Base-by-base conservation (phyloP, 2,113 vertebrate species). In the Apaloderma vittatum region DNA sequence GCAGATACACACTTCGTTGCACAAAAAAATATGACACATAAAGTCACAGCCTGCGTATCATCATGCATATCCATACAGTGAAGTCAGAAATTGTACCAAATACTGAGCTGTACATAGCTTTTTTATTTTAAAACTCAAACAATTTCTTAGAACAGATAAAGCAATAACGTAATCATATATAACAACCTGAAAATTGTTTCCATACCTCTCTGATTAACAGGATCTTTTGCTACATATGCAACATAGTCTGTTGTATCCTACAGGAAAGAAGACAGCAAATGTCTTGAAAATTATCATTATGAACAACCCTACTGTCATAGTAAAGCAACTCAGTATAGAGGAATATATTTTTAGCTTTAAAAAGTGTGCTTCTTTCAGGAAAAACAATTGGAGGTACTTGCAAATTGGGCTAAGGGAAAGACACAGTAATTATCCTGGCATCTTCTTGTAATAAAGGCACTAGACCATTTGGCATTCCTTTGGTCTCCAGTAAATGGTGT, bases 161-260 rank as follows among this genome's bases (percentile, higher is more conserved):
- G 61, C 45, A 54, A 49, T 49, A 45, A 10, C 30, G 88, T 34
- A 89, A 62, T 82, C 79, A 66, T 4, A 24, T 46, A 58, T 66
- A 88, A 80, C 52, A 89, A 75, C 49, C 54, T 89, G 55, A 57
- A 96, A 97, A 55, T 61, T 71, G 49, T 63, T 97, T 93, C 85
- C 97, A 46, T 98, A 99, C 99, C 99, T 99, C 99, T 98, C 93
- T 98, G 98, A 97, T 99, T 99, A 95, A 98, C 98, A 71, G 98
- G 98, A 97, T 99, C 99, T 98, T 99, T 99, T 79, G 99, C 99
- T 95, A 99, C 99, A 45, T 99, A 99, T 59, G 99, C 99, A 54
- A 99, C 98, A 11, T 99, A 99, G 96, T 99, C 99, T 91, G 98
- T 98, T 81, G 99, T 98, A 82, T 99, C 99, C 99, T 99, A 93